Evolutionary conservation across 2,888 invertebrate genomes (phyloP).

Genomic region (Meghimatium bilineatum): DNA sequence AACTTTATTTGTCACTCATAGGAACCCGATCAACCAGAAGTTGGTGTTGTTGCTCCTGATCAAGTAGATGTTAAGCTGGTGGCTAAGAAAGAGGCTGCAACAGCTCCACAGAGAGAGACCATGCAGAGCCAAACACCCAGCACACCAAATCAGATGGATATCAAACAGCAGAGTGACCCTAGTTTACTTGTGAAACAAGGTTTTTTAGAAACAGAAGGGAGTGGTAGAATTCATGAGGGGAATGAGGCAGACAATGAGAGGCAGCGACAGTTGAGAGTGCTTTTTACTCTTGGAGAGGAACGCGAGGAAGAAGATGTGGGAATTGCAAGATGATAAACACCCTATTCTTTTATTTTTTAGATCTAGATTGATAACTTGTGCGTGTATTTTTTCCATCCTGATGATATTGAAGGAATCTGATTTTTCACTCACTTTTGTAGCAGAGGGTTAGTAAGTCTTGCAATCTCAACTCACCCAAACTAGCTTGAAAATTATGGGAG

Average conservation of each 20-base stretch:
- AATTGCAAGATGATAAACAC: conserved; percentile 26
- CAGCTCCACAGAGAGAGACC: background rate
- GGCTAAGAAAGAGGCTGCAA: background rate
- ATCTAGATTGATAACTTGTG: no score
- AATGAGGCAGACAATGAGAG: background rate
- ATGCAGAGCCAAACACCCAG: background rate
- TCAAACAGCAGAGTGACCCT: background rate
- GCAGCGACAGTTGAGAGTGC: background rate
- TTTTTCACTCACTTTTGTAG: no score
- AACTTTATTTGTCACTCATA: background rate
- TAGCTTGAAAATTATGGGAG: no score
- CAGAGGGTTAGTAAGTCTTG: no score
- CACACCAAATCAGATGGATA: background rate
- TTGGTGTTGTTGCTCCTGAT: background rate
- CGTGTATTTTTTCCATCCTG: no score
- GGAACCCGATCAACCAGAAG: background rate
- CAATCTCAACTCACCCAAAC: no score
- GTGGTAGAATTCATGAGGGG: background rate
- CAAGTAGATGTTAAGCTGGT: conserved; percentile 4
- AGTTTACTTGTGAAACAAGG: background rate
- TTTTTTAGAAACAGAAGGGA: background rate
- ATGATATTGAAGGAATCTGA: no score
- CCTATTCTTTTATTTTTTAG: no score
- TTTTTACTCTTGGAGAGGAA: conserved; percentile 39
- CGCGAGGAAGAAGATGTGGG: conserved; percentile 23